Evolutionary conservation across 2,797 vertebrate species (phyloP), one percentile per base, ranked within the genome.

Genomic region (Pseudotriccus pelzelni): DNA sequence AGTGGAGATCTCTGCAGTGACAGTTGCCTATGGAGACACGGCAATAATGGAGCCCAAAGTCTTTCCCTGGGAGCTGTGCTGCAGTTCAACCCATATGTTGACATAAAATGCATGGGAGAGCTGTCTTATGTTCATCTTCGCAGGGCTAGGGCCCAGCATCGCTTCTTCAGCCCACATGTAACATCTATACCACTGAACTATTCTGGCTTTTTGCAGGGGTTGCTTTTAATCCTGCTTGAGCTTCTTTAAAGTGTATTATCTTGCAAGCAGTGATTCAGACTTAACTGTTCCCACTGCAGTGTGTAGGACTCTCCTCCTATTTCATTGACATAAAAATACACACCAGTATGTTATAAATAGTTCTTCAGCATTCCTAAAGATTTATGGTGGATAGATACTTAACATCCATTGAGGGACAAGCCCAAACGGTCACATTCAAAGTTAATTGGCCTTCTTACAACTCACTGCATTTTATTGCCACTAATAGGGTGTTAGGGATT

Each of bases 301-400:
- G 91, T 93, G 93, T 95, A 96, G 94, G 93, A 94, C 90, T 96
- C 93, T 94, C 87, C 95, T 97, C 81, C 91, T 95, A 87, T 94
- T 97, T 96, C 97, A 95, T 96, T 95, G 95, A 95, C 93, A 94
- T 91, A 96, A 97, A 96, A 94, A 96, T 96, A 96, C 80, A 92
- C 91, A 76, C 77, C 87, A 87, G 84, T n/a, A 55, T 41, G 63
- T 96, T 96, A 94, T 90, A 97, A 97, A 96, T 96, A 97, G 91
- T 59, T 93, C 79, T 78, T 95, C 84, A 93, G 36, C 14, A 7
- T 94, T 96, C 68, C 93, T 84, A 67, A 81, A 82, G 84, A 62
- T 93, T 77, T 93, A 82, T 95, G 92, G 62, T 87, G 56, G 82
- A 93, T 91, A 76, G 74, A 77, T 86, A 53, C 56, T 93, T 94